Evolutionary conservation across 2,888 invertebrate species (phyloP).

Genomic region (Chelonus formosanus): DNA sequence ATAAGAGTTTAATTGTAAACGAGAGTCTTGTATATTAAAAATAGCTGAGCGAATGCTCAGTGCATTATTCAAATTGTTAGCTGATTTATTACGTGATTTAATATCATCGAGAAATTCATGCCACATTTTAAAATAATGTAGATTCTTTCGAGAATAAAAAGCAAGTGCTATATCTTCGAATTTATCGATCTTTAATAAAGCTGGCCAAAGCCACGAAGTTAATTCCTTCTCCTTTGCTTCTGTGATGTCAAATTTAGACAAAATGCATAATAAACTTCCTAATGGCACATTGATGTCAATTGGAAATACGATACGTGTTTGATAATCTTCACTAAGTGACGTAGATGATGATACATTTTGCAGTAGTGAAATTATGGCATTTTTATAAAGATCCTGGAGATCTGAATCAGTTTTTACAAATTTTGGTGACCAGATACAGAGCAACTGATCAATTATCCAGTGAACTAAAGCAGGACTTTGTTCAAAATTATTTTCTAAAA

Average conservation of each 20-base stretch:
- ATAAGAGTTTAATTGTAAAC: slow-evolving; percentile 44
- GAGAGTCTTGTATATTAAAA: slow-evolving; percentile 39
- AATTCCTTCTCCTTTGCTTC: slow-evolving; percentile 48
- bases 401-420: slow-evolving; percentile 43
- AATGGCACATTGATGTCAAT: too few relatives aligned
- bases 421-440: slow-evolving; percentile 47
- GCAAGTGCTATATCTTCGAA: slow-evolving; percentile 50
- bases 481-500: slow-evolving; percentile 66
- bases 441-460: slow-evolving; percentile 54
- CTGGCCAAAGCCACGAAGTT: slow-evolving; percentile 49
- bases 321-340: slow-evolving; percentile 7
- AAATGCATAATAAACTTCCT: slow-evolving; percentile 47
- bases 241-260: slow-evolving; percentile 53
- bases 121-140: slow-evolving; percentile 52
- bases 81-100: slow-evolving; percentile 40
- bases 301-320: too few relatives aligned
- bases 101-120: slow-evolving; percentile 47
- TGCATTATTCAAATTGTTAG: slow-evolving; percentile 42
- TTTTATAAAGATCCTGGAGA: slow-evolving; percentile 53
- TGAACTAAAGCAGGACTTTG: slow-evolving; percentile 61
- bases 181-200: slow-evolving; percentile 44
- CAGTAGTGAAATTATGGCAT: slow-evolving; percentile 44
- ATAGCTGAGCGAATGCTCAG: slow-evolving; percentile 47
- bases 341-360: background rate
- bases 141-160: slow-evolving; percentile 52